Percentiles rank a stretch among this genome's conserved stretches.
Conservation (phyloP, 2,113 vertebrate species). For the Rhinoderma darwinii region DNA sequence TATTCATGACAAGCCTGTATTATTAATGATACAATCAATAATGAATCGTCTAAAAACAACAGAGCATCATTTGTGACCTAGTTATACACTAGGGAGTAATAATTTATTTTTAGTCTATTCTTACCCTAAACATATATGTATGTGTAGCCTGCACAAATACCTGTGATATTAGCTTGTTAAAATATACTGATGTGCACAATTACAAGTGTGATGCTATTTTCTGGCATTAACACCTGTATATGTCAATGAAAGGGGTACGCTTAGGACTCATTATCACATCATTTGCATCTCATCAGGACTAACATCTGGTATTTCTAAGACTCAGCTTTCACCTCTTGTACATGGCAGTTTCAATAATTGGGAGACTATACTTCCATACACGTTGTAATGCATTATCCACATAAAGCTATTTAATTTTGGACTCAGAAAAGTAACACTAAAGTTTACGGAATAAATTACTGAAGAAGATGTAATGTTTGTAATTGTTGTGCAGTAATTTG, state of each 20-base stretch:
- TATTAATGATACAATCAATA: neutral
- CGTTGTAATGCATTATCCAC: neutral
- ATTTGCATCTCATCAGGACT: constrained; percentile 45
- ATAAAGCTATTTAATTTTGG: neutral
- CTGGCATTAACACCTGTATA: constrained; percentile 48
- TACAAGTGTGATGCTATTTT: constrained; percentile 15
- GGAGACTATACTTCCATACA: neutral
- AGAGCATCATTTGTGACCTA: neutral
- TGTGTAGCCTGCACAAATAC: neutral
- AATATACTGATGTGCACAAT: neutral
- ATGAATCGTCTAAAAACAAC: neutral
- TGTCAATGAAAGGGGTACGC: constrained; percentile 1
- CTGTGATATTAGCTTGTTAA: neutral
- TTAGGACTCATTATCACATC: constrained; percentile 48
- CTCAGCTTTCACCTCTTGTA: constrained; percentile 40
- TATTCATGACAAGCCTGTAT: neutral
- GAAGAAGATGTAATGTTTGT: neutral
- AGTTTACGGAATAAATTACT: neutral
- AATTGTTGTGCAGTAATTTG: neutral
- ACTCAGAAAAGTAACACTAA: neutral
- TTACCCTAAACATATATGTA: neutral
- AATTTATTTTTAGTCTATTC: neutral
- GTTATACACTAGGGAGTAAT: neutral
- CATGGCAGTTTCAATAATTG: constrained; percentile 20
- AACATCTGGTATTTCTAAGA: constrained; percentile 49